Evolutionary conservation across 2,113 vertebrate genomes (phyloP), one percentile per base, ranked within the genome.

Genomic region (Onychostoma macrolepis): DNA sequence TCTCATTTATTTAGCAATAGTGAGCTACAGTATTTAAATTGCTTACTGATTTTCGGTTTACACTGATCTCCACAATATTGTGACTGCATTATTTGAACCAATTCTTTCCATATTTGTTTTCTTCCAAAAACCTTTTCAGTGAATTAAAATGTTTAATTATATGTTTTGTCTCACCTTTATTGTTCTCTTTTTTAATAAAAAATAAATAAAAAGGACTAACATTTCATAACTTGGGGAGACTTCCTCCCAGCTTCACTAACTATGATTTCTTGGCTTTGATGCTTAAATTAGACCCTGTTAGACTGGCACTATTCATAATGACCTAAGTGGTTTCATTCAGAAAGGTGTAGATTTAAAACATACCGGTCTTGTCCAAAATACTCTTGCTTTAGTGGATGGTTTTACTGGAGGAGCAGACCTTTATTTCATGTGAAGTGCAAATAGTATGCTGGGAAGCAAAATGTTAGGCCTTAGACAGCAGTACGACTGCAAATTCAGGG

Each of bases 401-500:
- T 83, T 83, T 50, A 82, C 80, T 43, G 58, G 21, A 67, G 30
- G 2, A 67, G 38, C 13, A 67, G 38, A 80, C 24, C 45, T 56
- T 33, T 78, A 33, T 78, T 79, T 56, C 7, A 79, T 53, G 28
- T 79, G 26, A 79, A 21, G n/a, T 36, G 53, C 53, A 61, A 80
- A 38, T 4, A 41, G 15, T 17, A 41, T 75, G 30, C 83, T 19
- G 21, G 67, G 30, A 82, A 75, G 72, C 41, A 33, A 28, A 30
- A 48, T 13, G 56, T 24, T 26, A 79, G 6, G 69, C 41, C 69
- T 26, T 76, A 79, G 82, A 85, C 76, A 81, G 85, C 61, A 24
- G 48, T 74, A 30, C 19, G 56, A 81, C 79, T 84, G 82, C 80
- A 53, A 58, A 45, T 77, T 50, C 33, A 81, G 67, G 38, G n/a